A percentile compares a stretch with the other conserved stretches of the same genome.
Evolutionary conservation across 2,113 vertebrate species (phyloP).

Genomic region (Hirundichthys speculiger): DNA sequence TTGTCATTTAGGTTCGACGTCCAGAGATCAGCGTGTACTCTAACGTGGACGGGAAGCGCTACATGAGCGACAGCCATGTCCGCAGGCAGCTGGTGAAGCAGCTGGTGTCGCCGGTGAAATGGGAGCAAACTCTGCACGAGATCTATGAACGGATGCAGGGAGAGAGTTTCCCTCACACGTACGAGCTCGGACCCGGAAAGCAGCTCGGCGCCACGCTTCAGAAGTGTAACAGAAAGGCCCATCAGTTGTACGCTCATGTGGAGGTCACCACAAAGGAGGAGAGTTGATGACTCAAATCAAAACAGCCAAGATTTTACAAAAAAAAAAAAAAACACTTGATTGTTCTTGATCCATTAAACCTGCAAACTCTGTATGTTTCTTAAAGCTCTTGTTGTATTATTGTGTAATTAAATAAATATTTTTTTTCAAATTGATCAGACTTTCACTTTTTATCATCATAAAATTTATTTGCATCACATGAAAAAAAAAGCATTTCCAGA

Average conservation of each 20-base stretch:
- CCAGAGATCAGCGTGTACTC: constrained; percentile 89
- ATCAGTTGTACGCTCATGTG: constrained; percentile 81
- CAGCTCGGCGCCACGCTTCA: constrained; percentile 89
- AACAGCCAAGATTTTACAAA: no score
- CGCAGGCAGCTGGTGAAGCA: constrained; percentile 85
- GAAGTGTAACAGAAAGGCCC: constrained; percentile 92
- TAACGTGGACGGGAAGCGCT: constrained; percentile 87
- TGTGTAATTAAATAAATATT: constrained; percentile 26
- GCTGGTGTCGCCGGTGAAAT: constrained; percentile 89
- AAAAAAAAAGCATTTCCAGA: constrained; percentile 55
- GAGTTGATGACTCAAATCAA: background rate
- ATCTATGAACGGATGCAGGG: constrained; percentile 87
- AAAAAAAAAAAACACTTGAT: background rate
- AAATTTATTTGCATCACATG: constrained; percentile 61
- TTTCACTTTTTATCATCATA: constrained; percentile 12
- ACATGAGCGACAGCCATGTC: constrained; percentile 83
- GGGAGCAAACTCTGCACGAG: constrained; percentile 95
- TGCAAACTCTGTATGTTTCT: constrained; percentile 5
- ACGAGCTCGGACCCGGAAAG: constrained; percentile 89
- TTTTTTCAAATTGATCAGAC: constrained; percentile 34
- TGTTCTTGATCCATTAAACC: background rate
- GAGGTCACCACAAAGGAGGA: constrained; percentile 65
- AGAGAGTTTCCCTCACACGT: constrained; percentile 85
- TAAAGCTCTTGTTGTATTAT: background rate
- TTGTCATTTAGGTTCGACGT: constrained; percentile 71